Conservation (phyloP, 2,888 invertebrate genomes). For the Celastrina argiolus region DNA sequence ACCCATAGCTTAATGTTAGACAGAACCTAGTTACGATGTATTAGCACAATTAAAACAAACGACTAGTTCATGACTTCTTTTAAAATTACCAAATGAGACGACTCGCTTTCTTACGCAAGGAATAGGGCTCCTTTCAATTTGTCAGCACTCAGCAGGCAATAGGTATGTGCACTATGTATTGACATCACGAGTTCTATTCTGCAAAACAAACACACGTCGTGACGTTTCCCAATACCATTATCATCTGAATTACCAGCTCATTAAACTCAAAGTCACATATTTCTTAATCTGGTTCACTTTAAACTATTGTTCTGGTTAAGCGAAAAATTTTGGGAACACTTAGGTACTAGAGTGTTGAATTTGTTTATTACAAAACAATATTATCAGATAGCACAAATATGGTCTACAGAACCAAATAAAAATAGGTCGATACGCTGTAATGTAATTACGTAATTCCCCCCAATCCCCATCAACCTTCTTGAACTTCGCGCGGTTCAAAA, state of each 20-base stretch:
- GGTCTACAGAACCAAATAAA: no score
- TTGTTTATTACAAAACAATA: no score
- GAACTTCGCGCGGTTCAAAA: no score
- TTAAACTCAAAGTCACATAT: slow-evolving; percentile 16
- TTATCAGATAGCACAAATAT: no score
- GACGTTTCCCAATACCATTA: slow-evolving; percentile 30
- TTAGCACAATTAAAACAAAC: background rate
- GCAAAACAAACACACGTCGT: slow-evolving; percentile 31
- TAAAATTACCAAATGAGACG: background rate
- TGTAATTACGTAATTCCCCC: no score
- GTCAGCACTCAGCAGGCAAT: slow-evolving; percentile 22
- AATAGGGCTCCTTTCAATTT: slow-evolving; percentile 26
- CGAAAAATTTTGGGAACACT: no score
- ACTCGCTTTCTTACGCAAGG: slow-evolving; percentile 20
- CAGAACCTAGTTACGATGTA: no score
- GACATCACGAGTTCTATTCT: slow-evolving; percentile 30
- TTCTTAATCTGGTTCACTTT: slow-evolving; percentile 15
- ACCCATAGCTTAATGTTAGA: no score
- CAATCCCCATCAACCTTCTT: no score
- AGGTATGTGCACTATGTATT: no score
- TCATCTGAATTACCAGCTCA: slow-evolving; percentile 21
- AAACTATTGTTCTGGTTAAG: background rate
- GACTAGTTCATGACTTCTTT: background rate
- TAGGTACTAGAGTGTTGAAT: no score
- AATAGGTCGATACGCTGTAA: no score